Percentiles rank a stretch among this genome's conserved stretches.
Evolutionary conservation across 2,113 vertebrate genomes (phyloP).

Genomic region (Acinonyx jubatus): DNA sequence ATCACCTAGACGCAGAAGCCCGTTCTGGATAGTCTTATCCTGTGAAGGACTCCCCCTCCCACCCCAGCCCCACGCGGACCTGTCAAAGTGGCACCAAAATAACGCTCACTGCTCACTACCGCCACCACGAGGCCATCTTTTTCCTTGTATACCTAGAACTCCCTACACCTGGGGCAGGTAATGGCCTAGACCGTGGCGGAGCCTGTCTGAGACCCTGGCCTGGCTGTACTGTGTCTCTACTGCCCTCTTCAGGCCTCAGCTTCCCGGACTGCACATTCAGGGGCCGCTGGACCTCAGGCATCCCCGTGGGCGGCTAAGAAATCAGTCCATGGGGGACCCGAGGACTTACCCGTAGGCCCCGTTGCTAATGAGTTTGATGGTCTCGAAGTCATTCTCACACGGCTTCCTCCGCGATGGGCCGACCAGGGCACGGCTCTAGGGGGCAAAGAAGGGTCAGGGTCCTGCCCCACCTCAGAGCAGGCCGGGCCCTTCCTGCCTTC

Average conservation of each 20-base stretch:
- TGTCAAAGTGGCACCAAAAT: background rate
- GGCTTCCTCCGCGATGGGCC: conserved; percentile 91
- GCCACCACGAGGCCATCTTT: background rate
- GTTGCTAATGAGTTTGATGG: conserved; percentile 97
- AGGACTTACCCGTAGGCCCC: conserved; percentile 95
- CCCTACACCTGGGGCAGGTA: background rate
- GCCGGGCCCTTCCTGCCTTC: background rate
- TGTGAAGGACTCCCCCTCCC: background rate
- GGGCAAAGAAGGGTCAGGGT: background rate
- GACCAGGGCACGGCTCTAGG: conserved; percentile 85
- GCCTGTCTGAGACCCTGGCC: fast-evolving
- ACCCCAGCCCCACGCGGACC: background rate
- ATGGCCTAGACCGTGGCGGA: background rate
- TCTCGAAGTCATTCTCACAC: conserved; percentile 95
- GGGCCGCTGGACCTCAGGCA: background rate
- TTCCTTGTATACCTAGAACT: background rate
- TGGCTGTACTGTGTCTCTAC: background rate
- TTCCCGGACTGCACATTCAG: background rate
- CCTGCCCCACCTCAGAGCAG: background rate
- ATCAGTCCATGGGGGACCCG: fast-evolving
- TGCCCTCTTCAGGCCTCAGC: background rate
- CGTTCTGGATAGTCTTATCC: background rate
- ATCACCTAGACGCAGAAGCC: background rate
- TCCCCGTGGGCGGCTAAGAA: background rate
- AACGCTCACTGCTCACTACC: background rate